A percentile compares a stretch with the other conserved stretches of the same genome.
Evolutionary conservation across 2,113 vertebrate genomes (phyloP).

Genomic region (Calypte anna): DNA sequence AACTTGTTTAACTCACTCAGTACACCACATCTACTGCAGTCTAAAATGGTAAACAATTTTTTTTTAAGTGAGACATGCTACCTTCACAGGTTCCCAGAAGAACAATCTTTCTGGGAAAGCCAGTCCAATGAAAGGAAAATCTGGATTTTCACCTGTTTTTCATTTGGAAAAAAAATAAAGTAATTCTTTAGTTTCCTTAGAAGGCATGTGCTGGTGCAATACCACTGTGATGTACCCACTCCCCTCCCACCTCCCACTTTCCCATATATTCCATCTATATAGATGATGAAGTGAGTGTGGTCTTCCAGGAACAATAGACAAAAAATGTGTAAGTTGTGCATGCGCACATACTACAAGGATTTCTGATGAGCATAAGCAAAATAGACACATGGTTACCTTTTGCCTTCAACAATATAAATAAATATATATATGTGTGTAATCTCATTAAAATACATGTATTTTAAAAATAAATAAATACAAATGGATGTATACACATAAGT

Average conservation of each 20-base stretch:
- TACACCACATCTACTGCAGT: not conserved
- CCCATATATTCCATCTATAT: rapidly evolving
- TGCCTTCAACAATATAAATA: not conserved
- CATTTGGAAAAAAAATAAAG: not conserved
- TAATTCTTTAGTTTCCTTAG: not conserved
- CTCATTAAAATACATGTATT: not conserved
- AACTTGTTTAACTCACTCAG: not conserved
- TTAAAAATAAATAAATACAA: too few relatives aligned
- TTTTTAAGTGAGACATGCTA: not conserved
- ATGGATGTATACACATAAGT: not conserved
- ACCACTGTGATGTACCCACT: not conserved
- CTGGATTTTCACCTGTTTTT: not conserved
- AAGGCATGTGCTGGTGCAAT: not conserved
- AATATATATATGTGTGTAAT: not conserved
- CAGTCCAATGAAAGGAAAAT: not conserved
- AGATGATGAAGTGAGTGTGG: not conserved
- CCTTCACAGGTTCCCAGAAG: not conserved
- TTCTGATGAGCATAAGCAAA: not conserved
- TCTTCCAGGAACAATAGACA: not conserved
- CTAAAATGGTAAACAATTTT: not conserved
- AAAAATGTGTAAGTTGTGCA: not conserved
- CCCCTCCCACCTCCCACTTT: rapidly evolving
- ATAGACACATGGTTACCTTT: not conserved
- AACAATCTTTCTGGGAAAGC: not conserved
- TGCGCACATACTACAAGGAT: not conserved